Conservation (phyloP, 2,888 invertebrate species). For the Hermaeophaga mercurialis region DNA sequence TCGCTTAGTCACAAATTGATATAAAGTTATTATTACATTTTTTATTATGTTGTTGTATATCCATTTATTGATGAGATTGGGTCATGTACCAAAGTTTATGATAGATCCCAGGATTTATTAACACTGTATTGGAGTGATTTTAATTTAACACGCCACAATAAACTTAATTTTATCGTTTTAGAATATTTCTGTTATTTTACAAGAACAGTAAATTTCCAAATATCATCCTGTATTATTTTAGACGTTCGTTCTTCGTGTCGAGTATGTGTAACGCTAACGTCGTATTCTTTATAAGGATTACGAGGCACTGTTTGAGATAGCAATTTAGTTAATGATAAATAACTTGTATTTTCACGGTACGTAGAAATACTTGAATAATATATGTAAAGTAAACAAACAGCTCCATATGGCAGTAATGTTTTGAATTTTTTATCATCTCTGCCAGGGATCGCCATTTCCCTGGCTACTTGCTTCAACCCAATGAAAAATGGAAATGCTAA, state of each 20-base stretch:
- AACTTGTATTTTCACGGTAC: neutral
- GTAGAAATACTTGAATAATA: constrained; percentile 1
- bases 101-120: too few relatives aligned
- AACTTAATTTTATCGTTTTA: too few relatives aligned
- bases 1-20: too few relatives aligned
- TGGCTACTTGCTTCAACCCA: neutral
- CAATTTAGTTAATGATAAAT: constrained; percentile 6
- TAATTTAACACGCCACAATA: too few relatives aligned
- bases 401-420: neutral
- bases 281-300: neutral
- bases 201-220: too few relatives aligned
- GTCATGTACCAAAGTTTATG: too few relatives aligned
- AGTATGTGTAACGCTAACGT: neutral
- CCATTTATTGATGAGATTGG: too few relatives aligned
- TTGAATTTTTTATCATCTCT: neutral
- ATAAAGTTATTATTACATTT: too few relatives aligned
- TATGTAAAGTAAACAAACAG: constrained; percentile 1
- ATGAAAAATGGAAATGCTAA: neutral
- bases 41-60: too few relatives aligned
- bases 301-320: constrained; percentile 2
- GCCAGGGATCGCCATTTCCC: neutral
- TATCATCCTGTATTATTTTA: neutral
- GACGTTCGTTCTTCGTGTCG: neutral
- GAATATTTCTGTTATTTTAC: too few relatives aligned
- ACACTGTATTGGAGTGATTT: too few relatives aligned